Percentiles rank a stretch among this genome's conserved stretches.
Evolutionary conservation across 2,113 vertebrate genomes (phyloP).

Genomic region (Dunckerocampus dactyliophorus): DNA sequence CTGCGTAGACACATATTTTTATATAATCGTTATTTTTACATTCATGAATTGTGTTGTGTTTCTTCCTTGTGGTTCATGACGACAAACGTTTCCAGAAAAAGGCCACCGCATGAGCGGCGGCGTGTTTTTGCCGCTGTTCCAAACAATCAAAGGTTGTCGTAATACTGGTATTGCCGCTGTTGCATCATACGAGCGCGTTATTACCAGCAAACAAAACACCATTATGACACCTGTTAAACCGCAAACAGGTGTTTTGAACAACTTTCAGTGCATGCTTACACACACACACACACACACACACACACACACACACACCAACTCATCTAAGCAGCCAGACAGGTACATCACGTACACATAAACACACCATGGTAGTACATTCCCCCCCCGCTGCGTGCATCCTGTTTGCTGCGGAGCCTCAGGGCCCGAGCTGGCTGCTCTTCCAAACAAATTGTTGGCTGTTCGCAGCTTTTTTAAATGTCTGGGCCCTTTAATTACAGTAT

Average conservation of each 20-base stretch:
- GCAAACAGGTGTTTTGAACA: constrained; percentile 40
- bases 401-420: constrained; percentile 60
- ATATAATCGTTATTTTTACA: no score
- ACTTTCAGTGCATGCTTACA: constrained; percentile 35
- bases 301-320: constrained; percentile 13
- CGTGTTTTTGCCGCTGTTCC: constrained; percentile 5
- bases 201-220: constrained; percentile 27
- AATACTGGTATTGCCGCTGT: constrained; percentile 15
- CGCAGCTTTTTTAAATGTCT: constrained; percentile 64
- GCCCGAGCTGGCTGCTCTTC: constrained; percentile 62
- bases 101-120: constrained; percentile 3
- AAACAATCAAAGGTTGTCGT: constrained; percentile 19
- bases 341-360: constrained; percentile 18
- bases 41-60: no score
- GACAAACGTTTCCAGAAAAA: no score
- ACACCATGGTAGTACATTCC: constrained; percentile 27
- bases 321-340: not conserved
- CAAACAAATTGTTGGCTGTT: constrained; percentile 76
- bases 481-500: constrained; percentile 73
- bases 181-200: constrained; percentile 30
- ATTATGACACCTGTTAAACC: constrained; percentile 39
- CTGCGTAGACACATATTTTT: no score
- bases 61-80: no score
- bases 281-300: not conserved
- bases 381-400: constrained; percentile 44